Evolutionary conservation across 23 tunicate species (phyloP), one percentile per base, ranked within the genome.

Genomic region (Pegea sp.): DNA sequence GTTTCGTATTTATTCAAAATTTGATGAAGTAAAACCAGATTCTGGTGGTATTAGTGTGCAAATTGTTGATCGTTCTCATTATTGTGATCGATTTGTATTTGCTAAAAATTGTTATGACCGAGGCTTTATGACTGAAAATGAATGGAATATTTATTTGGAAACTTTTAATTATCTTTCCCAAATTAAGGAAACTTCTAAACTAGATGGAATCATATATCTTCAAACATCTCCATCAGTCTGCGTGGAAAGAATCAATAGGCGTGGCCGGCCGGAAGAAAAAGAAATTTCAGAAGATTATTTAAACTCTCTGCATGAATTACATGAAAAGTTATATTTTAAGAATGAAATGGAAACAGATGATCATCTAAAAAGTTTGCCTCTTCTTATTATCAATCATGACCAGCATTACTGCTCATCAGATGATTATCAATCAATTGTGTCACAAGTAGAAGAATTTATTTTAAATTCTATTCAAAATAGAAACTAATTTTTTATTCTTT

Each of bases 111-210:
- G 86, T 34, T 86, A 26, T 46, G 86, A 86, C 55, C 69, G 72
- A 38, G 96, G 96, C 6, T 44, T 74, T 7, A 75, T 86, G 77
- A 28, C 86, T 1, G 86, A 75, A 58, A 86, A 76, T 0, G 96
- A 86, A 42, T 86, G 96, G 96, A 69, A 69, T 44, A 75, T 86
- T 34, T 86, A 86, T 52, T 67, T 68, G 48, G 96, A 86, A 42
- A 75, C 77, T 78, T 64, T 70, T 60, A 59, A 68, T 32, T 86
- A 86, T 48, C 49, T 75, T 20, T 1, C 75, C 0, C 66, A 64
- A 13, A 33, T 76, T 2, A 34, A 68, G 21, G 77, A 71, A 21
- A 72, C 70, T 22, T 33, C 69, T 23, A 63, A 69, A 34, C 57
- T 75, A 32, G 96, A 74, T 28, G 96, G 96, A 49, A 62, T 86